These are phyloP conservation scores for Fragum fragum DNA, from an alignment of 2,888 invertebrate genomes.

Conservation along the genomic window DNA sequence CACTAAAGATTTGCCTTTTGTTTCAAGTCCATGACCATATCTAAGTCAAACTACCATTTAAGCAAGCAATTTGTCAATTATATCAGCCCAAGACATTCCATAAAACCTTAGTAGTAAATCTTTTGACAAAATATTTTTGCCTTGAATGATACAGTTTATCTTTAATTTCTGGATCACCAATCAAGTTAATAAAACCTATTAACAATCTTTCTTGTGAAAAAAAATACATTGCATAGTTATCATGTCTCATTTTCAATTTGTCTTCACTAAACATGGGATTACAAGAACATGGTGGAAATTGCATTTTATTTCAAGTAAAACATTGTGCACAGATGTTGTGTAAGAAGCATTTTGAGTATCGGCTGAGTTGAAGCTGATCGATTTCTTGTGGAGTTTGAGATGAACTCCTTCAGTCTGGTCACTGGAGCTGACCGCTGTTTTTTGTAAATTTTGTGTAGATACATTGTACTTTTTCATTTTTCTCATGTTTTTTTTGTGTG, in stretches of 20 bases:
- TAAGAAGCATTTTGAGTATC: not conserved
- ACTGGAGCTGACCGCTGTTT: not conserved
- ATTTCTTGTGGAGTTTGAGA: not conserved
- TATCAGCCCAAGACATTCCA: too few species aligned
- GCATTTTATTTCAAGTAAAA: constrained; percentile 11
- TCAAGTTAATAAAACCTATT: too few species aligned
- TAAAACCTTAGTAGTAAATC: too few species aligned
- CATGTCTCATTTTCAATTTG: not conserved
- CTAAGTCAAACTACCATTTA: too few species aligned
- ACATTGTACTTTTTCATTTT: not conserved
- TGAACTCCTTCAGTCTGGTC: not conserved
- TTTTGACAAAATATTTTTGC: too few species aligned
- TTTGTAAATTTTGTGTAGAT: not conserved
- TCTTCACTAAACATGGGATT: not conserved
- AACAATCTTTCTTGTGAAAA: too few species aligned
- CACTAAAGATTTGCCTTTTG: too few species aligned
- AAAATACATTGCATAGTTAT: too few species aligned
- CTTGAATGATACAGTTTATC: too few species aligned
- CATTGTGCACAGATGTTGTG: constrained; percentile 7
- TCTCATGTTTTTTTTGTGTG: not conserved
- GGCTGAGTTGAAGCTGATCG: not conserved
- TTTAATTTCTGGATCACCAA: too few species aligned
- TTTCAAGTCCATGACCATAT: too few species aligned
- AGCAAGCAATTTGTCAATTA: too few species aligned
- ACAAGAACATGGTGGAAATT: constrained; percentile 9